Evolutionary conservation across 2,888 invertebrate species (phyloP).

Genomic region (Trimorus sp.): DNA sequence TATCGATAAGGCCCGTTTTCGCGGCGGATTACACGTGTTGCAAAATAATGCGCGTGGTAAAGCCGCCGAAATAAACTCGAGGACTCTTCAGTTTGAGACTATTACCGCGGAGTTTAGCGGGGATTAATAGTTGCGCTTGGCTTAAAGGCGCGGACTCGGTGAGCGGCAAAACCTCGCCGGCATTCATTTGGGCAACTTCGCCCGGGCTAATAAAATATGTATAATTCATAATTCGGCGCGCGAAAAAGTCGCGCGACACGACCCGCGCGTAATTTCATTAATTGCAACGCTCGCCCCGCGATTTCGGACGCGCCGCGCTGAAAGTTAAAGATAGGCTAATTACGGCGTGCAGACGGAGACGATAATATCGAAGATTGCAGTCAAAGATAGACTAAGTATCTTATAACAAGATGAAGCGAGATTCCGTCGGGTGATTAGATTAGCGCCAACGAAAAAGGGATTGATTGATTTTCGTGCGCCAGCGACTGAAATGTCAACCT

Average conservation of each 20-base stretch:
- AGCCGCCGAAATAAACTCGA: constrained; percentile 52
- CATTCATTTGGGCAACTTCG: constrained; percentile 47
- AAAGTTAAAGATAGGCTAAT: constrained; percentile 31
- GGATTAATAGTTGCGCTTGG: constrained; percentile 60
- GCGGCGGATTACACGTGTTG: constrained; percentile 28
- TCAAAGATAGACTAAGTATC: constrained; percentile 31
- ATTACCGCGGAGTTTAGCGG: constrained; percentile 53
- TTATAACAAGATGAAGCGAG: constrained; percentile 32
- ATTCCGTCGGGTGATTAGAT: constrained; percentile 36
- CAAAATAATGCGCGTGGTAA: constrained; percentile 46
- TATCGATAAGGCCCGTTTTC: neutral
- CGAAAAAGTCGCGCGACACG: neutral
- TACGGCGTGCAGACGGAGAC: constrained; percentile 4
- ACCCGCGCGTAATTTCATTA: constrained; percentile 19
- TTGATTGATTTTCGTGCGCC: constrained; percentile 19
- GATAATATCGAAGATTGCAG: constrained; percentile 29
- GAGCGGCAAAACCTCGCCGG: constrained; percentile 50
- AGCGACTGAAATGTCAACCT: neutral
- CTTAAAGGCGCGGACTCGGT: constrained; percentile 62
- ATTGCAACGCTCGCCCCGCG: constrained; percentile 22
- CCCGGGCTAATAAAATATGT: constrained; percentile 23
- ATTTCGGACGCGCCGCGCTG: constrained; percentile 16
- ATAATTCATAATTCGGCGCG: constrained; percentile 22
- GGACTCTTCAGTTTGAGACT: constrained; percentile 47
- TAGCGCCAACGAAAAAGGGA: constrained; percentile 20